Base-by-base conservation (phyloP, 1,140 invertebrate species). In the Drosophila ananassae region DNA sequence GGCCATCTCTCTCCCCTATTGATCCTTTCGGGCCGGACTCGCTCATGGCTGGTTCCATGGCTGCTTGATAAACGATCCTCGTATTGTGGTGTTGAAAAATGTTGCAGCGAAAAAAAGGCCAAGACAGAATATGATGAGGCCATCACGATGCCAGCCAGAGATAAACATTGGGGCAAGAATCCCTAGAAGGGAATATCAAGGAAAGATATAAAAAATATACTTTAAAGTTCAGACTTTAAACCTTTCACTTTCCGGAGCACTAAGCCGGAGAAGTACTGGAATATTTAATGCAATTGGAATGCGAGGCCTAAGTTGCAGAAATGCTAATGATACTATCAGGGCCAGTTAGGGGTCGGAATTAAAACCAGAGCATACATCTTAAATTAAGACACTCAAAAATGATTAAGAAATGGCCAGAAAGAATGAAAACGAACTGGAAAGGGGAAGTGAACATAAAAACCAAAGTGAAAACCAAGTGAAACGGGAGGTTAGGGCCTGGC, bases 81-180 rank as follows among this genome's bases (percentile, higher is more conserved):
- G 83, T 61, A 77, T 82, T 82, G 74, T 81, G 82, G 82, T 87
- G 82, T 87, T 87, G 82, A 87, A 87, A 87, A 87, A 87, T 87
- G 71, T 73, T 71, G 83, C 75, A 30, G 61, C 17, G 12, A 28
- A 28, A 52, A 46, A 47, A 30, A 67, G 55, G 41, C 32, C 77
- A 63, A 62, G 50, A n/a, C 52, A 24, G 69, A 82, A 82, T 82
- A 89, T 89, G 83, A 87, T 89, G 83, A 89, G 83, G 75, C 83
- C 76, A 87, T 87, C 79, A 89, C 83, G 83, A 87, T 87, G 84
- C 50, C 64, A 56, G 48, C 69, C 50, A 34, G 22, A 51, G 79
- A 78, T 83, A 75, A 69, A 39, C 77, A 34, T 46, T 21, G 17
- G 17, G 17, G 17, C 17, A 17, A 17, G 17, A 17, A 17, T 17